Evolutionary conservation across 1,140 invertebrate species (phyloP), one percentile per base, ranked within the genome.

Genomic region (Cryptotermes secundus): DNA sequence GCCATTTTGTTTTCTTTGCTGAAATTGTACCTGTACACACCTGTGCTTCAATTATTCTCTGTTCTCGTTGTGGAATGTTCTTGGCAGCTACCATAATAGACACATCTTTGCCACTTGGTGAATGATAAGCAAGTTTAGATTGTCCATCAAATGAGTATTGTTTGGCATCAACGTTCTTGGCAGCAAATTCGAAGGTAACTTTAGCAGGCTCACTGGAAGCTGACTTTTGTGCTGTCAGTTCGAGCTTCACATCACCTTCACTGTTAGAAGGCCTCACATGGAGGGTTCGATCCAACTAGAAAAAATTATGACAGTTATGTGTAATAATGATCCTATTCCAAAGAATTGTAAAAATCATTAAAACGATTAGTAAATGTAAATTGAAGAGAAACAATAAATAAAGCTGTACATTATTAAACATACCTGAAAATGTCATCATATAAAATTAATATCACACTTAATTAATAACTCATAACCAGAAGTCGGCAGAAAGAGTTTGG

Each of bases 101-200:
- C 34, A 86, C 34, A 84, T 86, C 85, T 84, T 87, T 85, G 24
- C 83, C 84, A 35, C 83, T 34, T 79, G 86, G 85, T 49, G 81
- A 45, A 10, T 80, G 38, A 53, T 85, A 86, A n/a, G 34, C 31
- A 2, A 86, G 36, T 31, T 84, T 85, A 22, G 83, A 82, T 34
- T 86, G 85, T 72, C 85, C 85, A 80, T 87, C 87, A 84, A 86
- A 85, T 34, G 84, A 80, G 24, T 59, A 59, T 34, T 80, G 59
- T 26, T 85, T 82, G 2, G 82, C 35, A 84, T 87, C 84, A 42
- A 86, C 72, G 49, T 86, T 86, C 65, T 86, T 86, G 49, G 84
- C 87, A 53, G 80, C 82, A 22, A 85, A 26, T 79, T 86, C 84
- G 34, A 87, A 26, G 10, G 35, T 26, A 34, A 87, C n/a, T 72